phyloP scores from a whole-genome alignment of 2,113 vertebrate species.

The Podiceps cristatus region DNA sequence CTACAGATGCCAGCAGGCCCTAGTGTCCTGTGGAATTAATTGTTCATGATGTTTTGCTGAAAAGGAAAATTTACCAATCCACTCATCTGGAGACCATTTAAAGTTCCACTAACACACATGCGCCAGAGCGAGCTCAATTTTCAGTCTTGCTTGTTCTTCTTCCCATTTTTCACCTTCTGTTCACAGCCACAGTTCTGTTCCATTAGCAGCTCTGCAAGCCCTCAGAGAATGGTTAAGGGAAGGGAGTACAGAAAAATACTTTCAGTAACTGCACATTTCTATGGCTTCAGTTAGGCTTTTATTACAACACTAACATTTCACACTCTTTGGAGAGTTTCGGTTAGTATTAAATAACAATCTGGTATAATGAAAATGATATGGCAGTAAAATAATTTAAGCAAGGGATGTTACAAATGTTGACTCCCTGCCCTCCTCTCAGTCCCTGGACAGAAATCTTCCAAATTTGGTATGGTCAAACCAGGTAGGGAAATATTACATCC shows the following conservation, averaged over 20 bases:
- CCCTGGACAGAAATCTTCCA: not conserved
- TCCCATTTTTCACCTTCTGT: not conserved
- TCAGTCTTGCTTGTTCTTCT: not conserved
- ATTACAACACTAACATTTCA: not conserved
- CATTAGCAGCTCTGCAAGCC: not conserved
- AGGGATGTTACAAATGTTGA: not conserved
- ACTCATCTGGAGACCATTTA: not conserved
- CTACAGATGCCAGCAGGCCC: not conserved
- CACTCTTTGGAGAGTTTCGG: not conserved
- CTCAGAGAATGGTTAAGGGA: not conserved
- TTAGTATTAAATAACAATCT: not conserved
- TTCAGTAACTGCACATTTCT: not conserved
- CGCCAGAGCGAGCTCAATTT: not conserved
- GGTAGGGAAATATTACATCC: not conserved
- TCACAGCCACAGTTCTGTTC: not conserved
- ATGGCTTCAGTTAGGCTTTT: not conserved
- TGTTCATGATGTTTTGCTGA: not conserved
- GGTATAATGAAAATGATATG: not conserved
- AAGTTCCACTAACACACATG: not conserved
- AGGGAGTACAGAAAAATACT: not conserved
- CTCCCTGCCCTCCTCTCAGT: not conserved
- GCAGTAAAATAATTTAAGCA: not conserved
- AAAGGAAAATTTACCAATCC: not conserved
- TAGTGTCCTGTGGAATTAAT: not conserved
- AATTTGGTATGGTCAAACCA: not conserved